Base-by-base conservation (phyloP, 35 echinoderm and acorn worm species). In the Hemicentrotus pulcherrimus region DNA sequence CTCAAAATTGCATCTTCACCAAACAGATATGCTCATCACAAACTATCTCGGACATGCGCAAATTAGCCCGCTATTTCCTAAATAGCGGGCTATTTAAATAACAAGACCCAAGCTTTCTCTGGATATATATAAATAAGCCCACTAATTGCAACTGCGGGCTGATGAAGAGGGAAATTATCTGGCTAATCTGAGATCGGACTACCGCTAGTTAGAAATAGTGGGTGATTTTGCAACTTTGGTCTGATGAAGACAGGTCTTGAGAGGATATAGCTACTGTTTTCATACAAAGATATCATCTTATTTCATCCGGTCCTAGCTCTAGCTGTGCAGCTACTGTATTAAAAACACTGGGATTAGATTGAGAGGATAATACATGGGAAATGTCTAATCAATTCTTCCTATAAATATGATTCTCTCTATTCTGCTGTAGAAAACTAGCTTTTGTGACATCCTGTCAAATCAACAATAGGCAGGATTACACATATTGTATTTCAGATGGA, bases 381-480 rank as follows among this genome's bases (percentile, higher is more conserved):
- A 78, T 78, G 65, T n/a, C 65, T 78, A 78, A 78, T 78, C 65
- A 78, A 78, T 78, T 28, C 65, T 78, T 78, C 65, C 65, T 78
- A 78, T 78, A 78, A 78, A 78, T 78, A 78, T n/a, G 65, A 78
- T 78, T 78, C 24, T 78, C 65, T 30, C 65, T n/a, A 22, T 78
- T 78, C 65, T 78, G 28, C 22, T 6, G 65, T 6, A 78, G 65
- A 78, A 78, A 78, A 78, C 6, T 78, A 78, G 65, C 22, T 78
- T 70, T 59, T 78, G 22, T 78, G 65, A 78, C 65, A 78, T 78
- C 65, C 65, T 78, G 65, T 78, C 65, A 78, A 4, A 28, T 22
- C 65, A 78, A 78, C 65, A 78, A 78, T 78, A 18, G 65, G 15
- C 65, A 78, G 65, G 65, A 78, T 78, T 78, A 78, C 18, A 78